Evolutionary conservation across 2,888 invertebrate species (phyloP), one percentile per base, ranked within the genome.

Genomic region (Marronus borbonicus): DNA sequence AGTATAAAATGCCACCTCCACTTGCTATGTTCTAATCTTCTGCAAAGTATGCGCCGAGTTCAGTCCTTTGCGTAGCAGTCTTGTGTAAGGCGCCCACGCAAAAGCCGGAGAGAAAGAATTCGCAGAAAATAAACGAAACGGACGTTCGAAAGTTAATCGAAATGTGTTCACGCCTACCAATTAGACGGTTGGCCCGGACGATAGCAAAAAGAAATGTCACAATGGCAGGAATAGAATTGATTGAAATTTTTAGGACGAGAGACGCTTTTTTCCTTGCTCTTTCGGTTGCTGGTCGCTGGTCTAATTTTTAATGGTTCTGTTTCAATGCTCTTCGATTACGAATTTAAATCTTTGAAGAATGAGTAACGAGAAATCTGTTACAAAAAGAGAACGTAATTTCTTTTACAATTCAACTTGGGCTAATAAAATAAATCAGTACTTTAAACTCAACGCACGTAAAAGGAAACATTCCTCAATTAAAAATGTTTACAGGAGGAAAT

Each of bases 101-200:
- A 74, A 74, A 70, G 39, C 20, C 36, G 49, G 55, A 20, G 60
- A 17, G 24, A 44, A 58, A 24, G 44, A 72, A 60, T 72, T 72
- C 31, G n/a, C 58, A 60, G 62, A 74, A 74, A 74, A 74, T 74
- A 74, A 74, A 62, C 72, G 72, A 60, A 74, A 62, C 39, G 72
- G 44, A 60, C 44, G 36, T 60, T 60, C 28, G 72, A 60, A 74
- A 74, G 72, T 74, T 74, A 74, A 74, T 74, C 62, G 72, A 74
- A 74, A 60, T 62, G 72, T 60, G 72, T 44, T 74, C 72, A 62
- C 72, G 72, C 72, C 72, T 74, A 74, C 72, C 60, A 74, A 74
- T 74, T 74, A 74, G 72, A 60, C 62, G 28, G 44, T 62, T 44
- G 20, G n/a, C 31, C 44, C 50, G 49, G 14, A 68, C 14, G 50